Conservation (phyloP, 2,888 invertebrate genomes). For the Agriopis marginaria region DNA sequence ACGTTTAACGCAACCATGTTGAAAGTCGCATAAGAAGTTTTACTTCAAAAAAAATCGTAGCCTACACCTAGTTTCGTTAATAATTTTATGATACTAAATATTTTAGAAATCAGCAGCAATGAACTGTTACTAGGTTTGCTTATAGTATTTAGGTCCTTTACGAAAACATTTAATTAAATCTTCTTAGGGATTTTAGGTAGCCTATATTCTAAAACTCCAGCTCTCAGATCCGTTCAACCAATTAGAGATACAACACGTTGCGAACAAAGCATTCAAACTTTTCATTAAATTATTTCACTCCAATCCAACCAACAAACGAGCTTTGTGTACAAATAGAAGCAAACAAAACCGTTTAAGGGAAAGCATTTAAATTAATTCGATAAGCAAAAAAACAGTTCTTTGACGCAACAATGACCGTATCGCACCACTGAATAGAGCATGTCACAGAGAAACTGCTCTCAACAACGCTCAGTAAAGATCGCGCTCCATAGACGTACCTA, state of each 20-base stretch:
- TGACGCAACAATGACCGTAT: constrained; percentile 26
- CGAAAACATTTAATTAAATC: background rate
- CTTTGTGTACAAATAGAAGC: constrained; percentile 17
- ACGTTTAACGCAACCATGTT: too few relatives aligned
- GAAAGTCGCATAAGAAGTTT: too few relatives aligned
- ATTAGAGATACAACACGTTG: constrained; percentile 14
- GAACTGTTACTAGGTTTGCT: background rate
- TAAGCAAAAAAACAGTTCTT: constrained; percentile 33
- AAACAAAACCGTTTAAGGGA: constrained; percentile 26
- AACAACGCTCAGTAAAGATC: too few relatives aligned
- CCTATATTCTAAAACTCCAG: background rate
- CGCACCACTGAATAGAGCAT: background rate
- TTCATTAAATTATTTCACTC: constrained; percentile 26
- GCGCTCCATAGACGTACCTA: too few relatives aligned
- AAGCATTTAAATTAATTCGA: constrained; percentile 33
- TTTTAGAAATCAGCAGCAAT: background rate
- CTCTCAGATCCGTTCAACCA: constrained; percentile 1
- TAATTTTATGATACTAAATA: too few relatives aligned
- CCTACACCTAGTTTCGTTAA: too few relatives aligned
- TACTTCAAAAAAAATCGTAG: too few relatives aligned
- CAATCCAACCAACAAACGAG: constrained; percentile 25
- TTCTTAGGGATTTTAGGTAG: background rate
- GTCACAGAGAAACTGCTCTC: background rate
- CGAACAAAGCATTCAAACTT: constrained; percentile 16
- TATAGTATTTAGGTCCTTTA: background rate